Evolutionary conservation across 92 coral and sea anemone species (phyloP).

Genomic region (Actinernus sp.): DNA sequence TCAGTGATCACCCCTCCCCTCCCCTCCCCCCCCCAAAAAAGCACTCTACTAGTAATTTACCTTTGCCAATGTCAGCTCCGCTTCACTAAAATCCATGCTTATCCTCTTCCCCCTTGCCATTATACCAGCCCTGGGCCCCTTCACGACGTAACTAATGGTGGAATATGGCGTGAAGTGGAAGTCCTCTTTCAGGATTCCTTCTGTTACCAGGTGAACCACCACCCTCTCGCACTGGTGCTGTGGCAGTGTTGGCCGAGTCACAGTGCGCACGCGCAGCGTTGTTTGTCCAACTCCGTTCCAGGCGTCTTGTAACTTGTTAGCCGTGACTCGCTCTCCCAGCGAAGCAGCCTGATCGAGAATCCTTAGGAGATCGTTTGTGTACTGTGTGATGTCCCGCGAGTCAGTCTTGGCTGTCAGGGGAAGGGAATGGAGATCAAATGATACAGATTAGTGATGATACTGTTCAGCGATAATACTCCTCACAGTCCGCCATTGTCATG

Average conservation of each 20-base stretch:
- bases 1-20: not conserved
- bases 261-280: slow-evolving; percentile 66
- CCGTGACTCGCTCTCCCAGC: slow-evolving; percentile 85
- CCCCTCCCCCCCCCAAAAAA: not conserved
- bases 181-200: slow-evolving; percentile 89
- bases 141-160: slow-evolving; percentile 89
- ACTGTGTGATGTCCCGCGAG: slow-evolving; percentile 60
- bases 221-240: slow-evolving; percentile 87
- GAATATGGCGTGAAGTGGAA: slow-evolving; percentile 96
- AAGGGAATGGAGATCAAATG: no score
- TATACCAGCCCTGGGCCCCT: slow-evolving; percentile 78
- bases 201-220: slow-evolving; percentile 74
- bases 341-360: slow-evolving; percentile 83
- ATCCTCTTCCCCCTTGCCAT: slow-evolving; percentile 59
- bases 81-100: slow-evolving; percentile 48
- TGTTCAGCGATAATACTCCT: no score
- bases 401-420: slow-evolving; percentile 19
- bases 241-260: slow-evolving; percentile 71
- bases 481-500: no score
- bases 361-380: slow-evolving; percentile 64
- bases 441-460: no score
- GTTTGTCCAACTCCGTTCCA: slow-evolving; percentile 91
- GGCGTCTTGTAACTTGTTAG: slow-evolving; percentile 88
- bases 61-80: no score
- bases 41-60: not conserved